Percentiles rank a stretch among this genome's conserved stretches.
phyloP scores from a whole-genome alignment of 2,113 vertebrate species.

The Micronisus gabar region DNA sequence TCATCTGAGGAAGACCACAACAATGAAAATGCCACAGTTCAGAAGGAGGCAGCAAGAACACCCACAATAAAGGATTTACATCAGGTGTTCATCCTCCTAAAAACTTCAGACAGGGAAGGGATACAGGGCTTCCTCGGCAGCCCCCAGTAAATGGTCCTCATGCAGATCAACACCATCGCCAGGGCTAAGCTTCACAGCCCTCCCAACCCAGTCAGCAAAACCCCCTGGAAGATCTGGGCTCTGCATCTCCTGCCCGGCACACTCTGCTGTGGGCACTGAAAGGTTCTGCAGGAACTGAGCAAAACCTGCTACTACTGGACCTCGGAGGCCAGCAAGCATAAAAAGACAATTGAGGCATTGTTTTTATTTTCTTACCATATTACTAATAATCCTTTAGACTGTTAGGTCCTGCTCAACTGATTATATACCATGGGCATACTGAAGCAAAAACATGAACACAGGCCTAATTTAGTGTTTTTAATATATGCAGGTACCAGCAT shows the following conservation, averaged over 20 bases:
- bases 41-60: not conserved
- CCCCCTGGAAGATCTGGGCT: not conserved
- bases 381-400: not conserved
- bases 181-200: not conserved
- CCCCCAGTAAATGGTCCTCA: not conserved
- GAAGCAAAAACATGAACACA: not conserved
- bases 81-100: not conserved
- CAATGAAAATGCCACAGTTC: not conserved
- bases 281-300: too few relatives aligned
- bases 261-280: not conserved
- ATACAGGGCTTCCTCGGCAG: not conserved
- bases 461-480: not conserved
- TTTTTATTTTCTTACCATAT: not conserved
- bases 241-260: rapidly evolving
- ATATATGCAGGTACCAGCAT: not conserved
- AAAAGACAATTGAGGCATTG: not conserved
- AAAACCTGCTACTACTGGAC: not conserved
- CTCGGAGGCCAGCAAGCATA: rapidly evolving
- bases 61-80: not conserved
- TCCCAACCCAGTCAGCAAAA: not conserved
- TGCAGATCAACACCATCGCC: not conserved
- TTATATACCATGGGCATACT: too few relatives aligned
- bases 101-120: not conserved
- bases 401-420: not conserved
- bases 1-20: not conserved